Conservation (phyloP, 2,113 vertebrate genomes). For the Lasiurus cinereus region DNA sequence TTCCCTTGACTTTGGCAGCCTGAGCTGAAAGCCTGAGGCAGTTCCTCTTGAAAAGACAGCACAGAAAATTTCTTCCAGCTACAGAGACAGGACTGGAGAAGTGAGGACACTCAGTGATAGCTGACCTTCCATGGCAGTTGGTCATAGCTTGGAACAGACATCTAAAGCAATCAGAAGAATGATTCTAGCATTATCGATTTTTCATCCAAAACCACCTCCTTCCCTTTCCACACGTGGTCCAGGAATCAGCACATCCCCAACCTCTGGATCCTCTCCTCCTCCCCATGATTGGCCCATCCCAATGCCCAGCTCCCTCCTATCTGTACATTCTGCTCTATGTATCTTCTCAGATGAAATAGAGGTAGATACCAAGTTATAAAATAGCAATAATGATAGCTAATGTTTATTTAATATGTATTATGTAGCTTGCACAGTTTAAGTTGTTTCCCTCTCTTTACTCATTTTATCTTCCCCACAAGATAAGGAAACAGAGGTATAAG, state of each 20-base stretch:
- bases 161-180: background rate
- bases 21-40: background rate
- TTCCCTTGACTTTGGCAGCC: background rate
- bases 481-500: background rate
- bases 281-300: background rate
- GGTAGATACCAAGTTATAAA: background rate
- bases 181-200: background rate
- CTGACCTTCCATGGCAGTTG: background rate
- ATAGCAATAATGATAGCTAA: background rate
- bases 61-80: background rate
- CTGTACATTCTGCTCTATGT: background rate
- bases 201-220: background rate
- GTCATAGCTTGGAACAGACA: no score
- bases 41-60: background rate
- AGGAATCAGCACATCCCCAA: background rate
- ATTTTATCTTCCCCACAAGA: background rate
- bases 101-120: background rate
- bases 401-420: background rate
- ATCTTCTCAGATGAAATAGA: background rate
- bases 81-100: background rate
- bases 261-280: background rate
- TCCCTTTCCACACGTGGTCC: background rate
- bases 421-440: background rate
- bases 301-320: background rate
- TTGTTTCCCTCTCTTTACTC: background rate